Percentiles rank a stretch among this genome's conserved stretches.
These are phyloP conservation scores for Solenopsis fugax DNA, from an alignment of 1,140 invertebrate species.

Conservation along the genomic window DNA sequence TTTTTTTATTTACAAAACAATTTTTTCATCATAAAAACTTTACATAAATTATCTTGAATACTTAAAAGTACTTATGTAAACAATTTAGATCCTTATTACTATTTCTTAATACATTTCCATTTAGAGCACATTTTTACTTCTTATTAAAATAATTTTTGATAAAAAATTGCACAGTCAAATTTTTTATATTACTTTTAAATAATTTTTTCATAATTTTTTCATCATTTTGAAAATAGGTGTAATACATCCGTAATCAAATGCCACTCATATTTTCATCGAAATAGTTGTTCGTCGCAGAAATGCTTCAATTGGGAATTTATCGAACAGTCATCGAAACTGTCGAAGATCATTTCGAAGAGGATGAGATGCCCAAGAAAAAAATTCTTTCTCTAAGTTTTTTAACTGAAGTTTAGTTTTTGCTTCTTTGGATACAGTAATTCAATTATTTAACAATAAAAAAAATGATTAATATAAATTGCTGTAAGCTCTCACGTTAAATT, in stretches of 20 bases:
- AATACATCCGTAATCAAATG: background rate
- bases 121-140: too few relatives aligned
- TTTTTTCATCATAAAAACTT: too few relatives aligned
- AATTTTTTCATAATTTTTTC: too few relatives aligned
- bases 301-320: background rate
- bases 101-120: too few relatives aligned
- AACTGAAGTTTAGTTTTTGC: background rate
- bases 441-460: slow-evolving; percentile 13
- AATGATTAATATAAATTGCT: background rate
- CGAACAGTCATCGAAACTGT: background rate
- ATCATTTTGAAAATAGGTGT: too few relatives aligned
- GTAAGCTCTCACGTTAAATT: background rate
- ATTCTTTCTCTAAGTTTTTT: background rate
- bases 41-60: too few relatives aligned
- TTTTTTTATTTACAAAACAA: too few relatives aligned
- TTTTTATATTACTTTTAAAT: too few relatives aligned
- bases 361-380: background rate
- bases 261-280: slow-evolving; percentile 1
- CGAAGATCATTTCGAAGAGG: background rate
- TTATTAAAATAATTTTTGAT: too few relatives aligned
- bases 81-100: too few relatives aligned
- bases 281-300: background rate
- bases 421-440: background rate
- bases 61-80: too few relatives aligned
- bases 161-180: too few relatives aligned